Evolutionary conservation across 1,140 invertebrate genomes (phyloP), one percentile per base, ranked within the genome.

Genomic region (Bombus waltoni): DNA sequence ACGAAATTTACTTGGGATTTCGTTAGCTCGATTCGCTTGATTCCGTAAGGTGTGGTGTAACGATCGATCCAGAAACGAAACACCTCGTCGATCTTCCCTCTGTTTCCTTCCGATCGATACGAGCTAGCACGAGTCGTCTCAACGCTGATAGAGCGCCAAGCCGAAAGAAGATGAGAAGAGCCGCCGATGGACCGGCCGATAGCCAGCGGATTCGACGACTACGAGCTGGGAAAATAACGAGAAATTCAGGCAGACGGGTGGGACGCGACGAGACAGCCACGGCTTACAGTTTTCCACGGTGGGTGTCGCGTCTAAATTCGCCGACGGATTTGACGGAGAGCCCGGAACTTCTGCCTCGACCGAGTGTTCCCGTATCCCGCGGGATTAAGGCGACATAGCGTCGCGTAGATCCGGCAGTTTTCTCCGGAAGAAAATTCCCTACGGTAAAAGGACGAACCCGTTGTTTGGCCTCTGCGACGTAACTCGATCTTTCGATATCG

Each of bases 301-400:
- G 42, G 38, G 38, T 57, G 66, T 72, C 66, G 83, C 75, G 62
- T 84, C 76, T 84, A 84, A 84, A 84, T 84, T 84, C 83, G 68
- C 74, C n/a, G 38, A 57, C 65, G 83, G 83, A 84, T 84, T 84
- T 79, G 65, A 80, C 68, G 38, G 38, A 76, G 44, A 18, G 62
- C 9, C 42, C 15, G 76, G 18, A 72, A 79, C 66, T 79, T 78
- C 82, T 35, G 35, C 32, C n/a, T 5, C 25, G 71, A 22, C n/a
- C 42, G 59, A 28, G 57, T 73, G 70, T 73, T 81, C 68, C 4
- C 70, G 53, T 75, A 82, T 79, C 75, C 68, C n/a, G n/a, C 40
- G 53, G 82, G 82, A 79, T 84, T 84, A 84, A 79, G 66, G 47
- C 44, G 53, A 57, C 66, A 80, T 53, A 59, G 22, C 40, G 22